Evolutionary conservation across 2,888 invertebrate species (phyloP).

Genomic region (Brachyptera risi): DNA sequence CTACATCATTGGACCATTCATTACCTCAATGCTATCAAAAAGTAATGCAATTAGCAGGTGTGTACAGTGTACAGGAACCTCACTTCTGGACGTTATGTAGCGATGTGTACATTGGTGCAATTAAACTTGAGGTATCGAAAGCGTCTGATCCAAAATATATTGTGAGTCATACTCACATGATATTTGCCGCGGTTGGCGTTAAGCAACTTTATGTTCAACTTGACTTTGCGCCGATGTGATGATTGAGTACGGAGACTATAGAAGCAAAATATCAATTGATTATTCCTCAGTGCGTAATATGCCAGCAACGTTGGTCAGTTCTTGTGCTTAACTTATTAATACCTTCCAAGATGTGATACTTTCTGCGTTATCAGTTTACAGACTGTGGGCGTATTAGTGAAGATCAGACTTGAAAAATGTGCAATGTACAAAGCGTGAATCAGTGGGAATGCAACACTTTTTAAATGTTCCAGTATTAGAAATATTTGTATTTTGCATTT

Average conservation of each 20-base stretch:
- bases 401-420: no score
- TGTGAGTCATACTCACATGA: slow-evolving; percentile 87
- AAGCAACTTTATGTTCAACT: slow-evolving; percentile 89
- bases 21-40: slow-evolving; percentile 87
- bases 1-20: slow-evolving; percentile 71
- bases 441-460: no score
- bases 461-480: no score
- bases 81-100: slow-evolving; percentile 98
- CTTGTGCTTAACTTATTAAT: neutral
- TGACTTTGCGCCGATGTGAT: slow-evolving; percentile 80
- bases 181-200: slow-evolving; percentile 89
- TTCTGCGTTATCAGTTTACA: no score
- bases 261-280: neutral
- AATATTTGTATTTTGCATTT: no score
- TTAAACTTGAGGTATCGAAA: slow-evolving; percentile 92
- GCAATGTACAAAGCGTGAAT: no score
- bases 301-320: slow-evolving; percentile 22
- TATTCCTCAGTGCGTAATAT: slow-evolving; percentile 21
- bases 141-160: slow-evolving; percentile 92
- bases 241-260: neutral
- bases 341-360: neutral
- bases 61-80: slow-evolving; percentile 93
- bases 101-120: slow-evolving; percentile 85
- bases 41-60: slow-evolving; percentile 84
- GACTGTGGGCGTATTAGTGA: no score